A percentile compares a stretch with the other conserved stretches of the same genome.
These are phyloP conservation scores for Cheirogaleus medius DNA, from an alignment of 2,113 vertebrate genomes.

Conservation along the genomic window DNA sequence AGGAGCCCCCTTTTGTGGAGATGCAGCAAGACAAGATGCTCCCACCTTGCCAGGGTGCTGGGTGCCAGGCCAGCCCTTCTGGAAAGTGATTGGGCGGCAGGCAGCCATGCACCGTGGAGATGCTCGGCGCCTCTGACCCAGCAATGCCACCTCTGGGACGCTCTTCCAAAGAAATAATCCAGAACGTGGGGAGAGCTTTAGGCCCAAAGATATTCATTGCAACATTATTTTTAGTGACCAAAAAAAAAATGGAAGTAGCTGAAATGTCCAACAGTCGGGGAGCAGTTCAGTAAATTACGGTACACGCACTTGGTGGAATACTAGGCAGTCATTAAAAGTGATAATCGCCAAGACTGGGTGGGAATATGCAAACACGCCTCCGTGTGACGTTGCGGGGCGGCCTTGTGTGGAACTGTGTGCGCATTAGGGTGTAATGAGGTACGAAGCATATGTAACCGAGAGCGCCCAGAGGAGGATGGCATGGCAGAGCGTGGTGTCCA, in stretches of 20 bases:
- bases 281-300: neutral
- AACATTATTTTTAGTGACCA: constrained; percentile 35
- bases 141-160: neutral
- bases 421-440: neutral
- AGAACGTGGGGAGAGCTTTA: neutral
- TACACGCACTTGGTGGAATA: neutral
- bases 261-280: neutral
- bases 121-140: neutral
- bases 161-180: constrained; percentile 12
- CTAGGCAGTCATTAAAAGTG: constrained; percentile 48
- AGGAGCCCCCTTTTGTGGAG: rapidly evolving
- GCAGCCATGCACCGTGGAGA: neutral
- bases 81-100: neutral
- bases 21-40: neutral
- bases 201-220: neutral
- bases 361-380: neutral
- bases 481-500: rapidly evolving
- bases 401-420: neutral
- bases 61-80: neutral
- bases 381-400: neutral
- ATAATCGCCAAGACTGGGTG: neutral
- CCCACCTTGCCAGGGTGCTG: no score
- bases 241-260: neutral
- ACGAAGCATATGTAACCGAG: neutral
- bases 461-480: rapidly evolving